Evolutionary conservation across 2,888 invertebrate genomes (phyloP).

Genomic region (Heliconius aoede): DNA sequence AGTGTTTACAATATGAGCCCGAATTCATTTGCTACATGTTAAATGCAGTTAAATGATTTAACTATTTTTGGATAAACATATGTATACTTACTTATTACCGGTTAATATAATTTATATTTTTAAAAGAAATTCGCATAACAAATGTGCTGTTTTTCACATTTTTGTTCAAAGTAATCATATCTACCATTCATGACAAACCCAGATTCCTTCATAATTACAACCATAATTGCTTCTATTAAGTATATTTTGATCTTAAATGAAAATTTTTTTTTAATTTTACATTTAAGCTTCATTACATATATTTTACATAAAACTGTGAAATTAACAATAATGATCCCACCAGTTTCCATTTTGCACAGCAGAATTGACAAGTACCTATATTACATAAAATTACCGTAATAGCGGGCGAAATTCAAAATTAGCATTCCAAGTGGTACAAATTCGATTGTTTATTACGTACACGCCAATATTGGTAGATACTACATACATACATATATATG

Average conservation of each 20-base stretch:
- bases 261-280: too few species aligned
- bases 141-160: too few species aligned
- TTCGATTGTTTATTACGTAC: conserved; percentile 11
- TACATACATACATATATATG: not conserved
- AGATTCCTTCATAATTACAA: not conserved
- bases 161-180: not conserved
- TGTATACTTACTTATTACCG: too few species aligned
- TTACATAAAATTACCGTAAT: conserved; percentile 4
- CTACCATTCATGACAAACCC: not conserved
- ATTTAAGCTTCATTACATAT: too few species aligned
- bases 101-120: too few species aligned
- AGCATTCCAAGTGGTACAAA: conserved; percentile 11
- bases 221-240: too few species aligned
- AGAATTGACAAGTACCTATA: not conserved
- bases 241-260: too few species aligned
- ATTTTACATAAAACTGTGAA: not conserved
- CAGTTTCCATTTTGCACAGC: not conserved
- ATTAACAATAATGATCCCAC: not conserved
- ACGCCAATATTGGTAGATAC: not conserved
- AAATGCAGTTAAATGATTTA: not conserved
- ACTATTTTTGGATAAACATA: not conserved
- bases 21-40: not conserved
- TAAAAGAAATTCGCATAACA: too few species aligned
- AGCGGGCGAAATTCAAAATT: not conserved
- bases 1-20: not conserved